A percentile compares a stretch with the other conserved stretches of the same genome.
Evolutionary conservation across 2,797 vertebrate species (phyloP).

Genomic region (Eospalax fontanierii): DNA sequence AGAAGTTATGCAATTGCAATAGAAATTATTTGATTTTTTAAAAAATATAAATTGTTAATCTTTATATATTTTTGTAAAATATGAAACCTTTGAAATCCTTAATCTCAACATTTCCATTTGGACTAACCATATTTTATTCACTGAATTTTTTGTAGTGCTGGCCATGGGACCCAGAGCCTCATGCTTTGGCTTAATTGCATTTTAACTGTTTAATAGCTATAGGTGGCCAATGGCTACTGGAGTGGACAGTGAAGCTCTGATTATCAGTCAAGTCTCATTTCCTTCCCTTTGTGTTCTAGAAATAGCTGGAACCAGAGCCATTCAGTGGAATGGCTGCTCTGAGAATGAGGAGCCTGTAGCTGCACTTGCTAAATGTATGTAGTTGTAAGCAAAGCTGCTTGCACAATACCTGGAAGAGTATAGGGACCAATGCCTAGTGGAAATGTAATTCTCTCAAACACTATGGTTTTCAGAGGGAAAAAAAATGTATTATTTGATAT

Average conservation of each 20-base stretch:
- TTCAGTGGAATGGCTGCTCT: background rate
- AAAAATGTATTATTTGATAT: background rate
- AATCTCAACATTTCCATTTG: background rate
- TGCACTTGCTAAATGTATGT: background rate
- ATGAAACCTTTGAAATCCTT: background rate
- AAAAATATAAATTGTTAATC: background rate
- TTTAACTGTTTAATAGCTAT: background rate
- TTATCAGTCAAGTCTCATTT: background rate
- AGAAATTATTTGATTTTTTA: background rate
- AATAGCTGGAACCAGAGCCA: slow-evolving; percentile 8
- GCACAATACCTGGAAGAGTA: background rate
- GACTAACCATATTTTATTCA: background rate
- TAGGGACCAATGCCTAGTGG: background rate
- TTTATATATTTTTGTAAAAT: background rate
- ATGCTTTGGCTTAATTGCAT: background rate
- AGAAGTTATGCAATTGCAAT: slow-evolving; percentile 1
- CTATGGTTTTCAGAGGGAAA: background rate
- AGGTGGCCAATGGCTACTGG: background rate
- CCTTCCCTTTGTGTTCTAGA: slow-evolving; percentile 1
- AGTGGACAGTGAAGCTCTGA: background rate
- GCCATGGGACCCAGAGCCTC: background rate
- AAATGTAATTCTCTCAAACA: background rate
- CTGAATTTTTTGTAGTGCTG: background rate
- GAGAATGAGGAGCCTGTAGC: background rate
- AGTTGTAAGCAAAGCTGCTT: background rate